Percentiles rank a stretch among this genome's conserved stretches.
phyloP scores from a whole-genome alignment of 2,797 vertebrate genomes.

The Gallinago stenura region DNA sequence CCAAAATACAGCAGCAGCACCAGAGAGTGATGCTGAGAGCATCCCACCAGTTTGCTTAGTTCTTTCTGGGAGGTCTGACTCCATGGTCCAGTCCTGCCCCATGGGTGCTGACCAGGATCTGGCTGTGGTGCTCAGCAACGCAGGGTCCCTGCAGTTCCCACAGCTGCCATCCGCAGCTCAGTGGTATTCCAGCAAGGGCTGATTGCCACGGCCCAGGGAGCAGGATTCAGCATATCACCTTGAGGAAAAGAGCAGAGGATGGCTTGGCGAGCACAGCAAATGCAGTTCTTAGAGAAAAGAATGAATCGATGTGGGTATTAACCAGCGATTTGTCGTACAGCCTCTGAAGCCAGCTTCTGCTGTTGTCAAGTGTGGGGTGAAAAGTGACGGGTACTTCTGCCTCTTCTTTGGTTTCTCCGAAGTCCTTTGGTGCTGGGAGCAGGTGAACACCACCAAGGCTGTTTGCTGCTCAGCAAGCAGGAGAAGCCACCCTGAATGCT shows the following conservation, averaged over 20 bases:
- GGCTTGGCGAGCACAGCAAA: not conserved
- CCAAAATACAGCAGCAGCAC: not conserved
- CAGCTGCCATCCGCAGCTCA: not conserved
- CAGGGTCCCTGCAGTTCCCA: not conserved
- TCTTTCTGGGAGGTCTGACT: not conserved
- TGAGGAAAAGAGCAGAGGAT: not conserved
- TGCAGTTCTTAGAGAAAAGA: not conserved
- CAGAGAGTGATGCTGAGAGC: not conserved
- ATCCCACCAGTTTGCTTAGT: fast-evolving
- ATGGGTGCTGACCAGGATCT: not conserved
- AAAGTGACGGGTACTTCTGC: not conserved
- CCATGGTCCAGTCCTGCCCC: not conserved
- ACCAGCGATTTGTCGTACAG: not conserved
- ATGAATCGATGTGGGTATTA: not conserved
- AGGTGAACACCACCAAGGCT: not conserved
- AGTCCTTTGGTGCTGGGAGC: not conserved
- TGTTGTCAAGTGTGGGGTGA: not conserved
- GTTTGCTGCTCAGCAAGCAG: not conserved
- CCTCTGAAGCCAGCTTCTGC: not conserved
- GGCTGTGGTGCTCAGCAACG: not conserved
- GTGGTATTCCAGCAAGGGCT: not conserved
- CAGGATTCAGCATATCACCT: not conserved
- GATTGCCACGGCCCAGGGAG: not conserved
- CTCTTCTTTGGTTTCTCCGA: not conserved
- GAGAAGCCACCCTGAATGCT: fast-evolving